A percentile compares a stretch with the other conserved stretches of the same genome.
phyloP scores from a whole-genome alignment of 2,888 invertebrate genomes.

The Yponomeuta plumbellus region DNA sequence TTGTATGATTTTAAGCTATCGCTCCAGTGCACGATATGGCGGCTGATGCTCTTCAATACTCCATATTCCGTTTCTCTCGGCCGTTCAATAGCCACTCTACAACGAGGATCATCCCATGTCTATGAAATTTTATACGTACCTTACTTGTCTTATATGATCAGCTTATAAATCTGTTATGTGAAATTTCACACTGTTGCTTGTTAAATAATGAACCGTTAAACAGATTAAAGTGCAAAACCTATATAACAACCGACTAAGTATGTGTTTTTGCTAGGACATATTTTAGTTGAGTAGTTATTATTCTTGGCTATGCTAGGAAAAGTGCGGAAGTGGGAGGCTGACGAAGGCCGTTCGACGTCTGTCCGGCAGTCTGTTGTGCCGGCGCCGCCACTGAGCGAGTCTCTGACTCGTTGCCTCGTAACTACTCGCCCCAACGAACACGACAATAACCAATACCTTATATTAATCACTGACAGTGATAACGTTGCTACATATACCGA shows the following conservation, averaged over 20 bases:
- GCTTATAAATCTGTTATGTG: not conserved
- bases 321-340: slow-evolving; percentile 37
- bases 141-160: not conserved
- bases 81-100: slow-evolving; percentile 9
- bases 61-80: not conserved
- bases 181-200: not conserved
- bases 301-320: slow-evolving; percentile 28
- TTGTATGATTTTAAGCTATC: slow-evolving; percentile 3
- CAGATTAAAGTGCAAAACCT: not conserved
- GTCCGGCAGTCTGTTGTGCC: slow-evolving; percentile 20
- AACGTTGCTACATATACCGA: not conserved
- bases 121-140: not conserved
- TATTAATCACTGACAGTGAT: slow-evolving; percentile 30
- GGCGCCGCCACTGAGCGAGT: slow-evolving; percentile 24
- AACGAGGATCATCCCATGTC: not conserved
- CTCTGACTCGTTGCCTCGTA: slow-evolving; percentile 22
- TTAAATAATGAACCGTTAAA: not conserved
- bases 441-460: slow-evolving; percentile 38
- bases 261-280: not conserved
- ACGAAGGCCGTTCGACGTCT: slow-evolving; percentile 33
- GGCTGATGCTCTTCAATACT: slow-evolving; percentile 5
- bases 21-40: not conserved
- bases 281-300: not conserved
- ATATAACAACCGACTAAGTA: not conserved
- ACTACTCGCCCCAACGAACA: slow-evolving; percentile 29